Conservation (phyloP, 1,140 invertebrate species). For the Stegodyphus mimosarum region DNA sequence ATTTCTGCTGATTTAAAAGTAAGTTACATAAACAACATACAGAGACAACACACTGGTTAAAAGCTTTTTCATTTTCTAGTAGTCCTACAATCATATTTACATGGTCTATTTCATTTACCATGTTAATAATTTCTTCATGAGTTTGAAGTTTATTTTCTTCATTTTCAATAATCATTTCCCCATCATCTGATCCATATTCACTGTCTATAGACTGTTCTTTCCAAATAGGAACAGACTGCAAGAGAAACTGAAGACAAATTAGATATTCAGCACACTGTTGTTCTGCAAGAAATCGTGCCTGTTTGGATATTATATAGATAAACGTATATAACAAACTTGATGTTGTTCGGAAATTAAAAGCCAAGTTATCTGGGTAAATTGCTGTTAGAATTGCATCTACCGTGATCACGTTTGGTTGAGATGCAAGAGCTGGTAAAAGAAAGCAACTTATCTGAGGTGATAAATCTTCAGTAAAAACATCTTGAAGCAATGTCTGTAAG, state of each 20-base stretch:
- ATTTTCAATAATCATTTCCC: constrained; percentile 33
- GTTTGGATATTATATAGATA: constrained; percentile 41
- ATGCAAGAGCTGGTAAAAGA: constrained; percentile 34
- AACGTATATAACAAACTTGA: constrained; percentile 40
- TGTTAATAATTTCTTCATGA: constrained; percentile 70
- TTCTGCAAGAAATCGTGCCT: constrained; percentile 28
- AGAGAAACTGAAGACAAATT: constrained; percentile 40
- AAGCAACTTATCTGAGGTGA: constrained; percentile 38
- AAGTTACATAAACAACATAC: constrained; percentile 83
- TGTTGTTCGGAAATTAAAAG: constrained; percentile 45
- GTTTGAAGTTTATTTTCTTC: constrained; percentile 18
- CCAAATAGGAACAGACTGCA: constrained; percentile 25
- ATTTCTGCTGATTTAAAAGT: constrained; percentile 67
- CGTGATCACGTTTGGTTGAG: constrained; percentile 10
- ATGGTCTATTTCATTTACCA: constrained; percentile 77
- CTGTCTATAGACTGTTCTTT: neutral
- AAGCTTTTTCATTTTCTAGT: constrained; percentile 53
- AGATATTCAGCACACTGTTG: constrained; percentile 49
- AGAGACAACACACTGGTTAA: constrained; percentile 67
- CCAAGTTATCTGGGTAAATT: constrained; percentile 62
- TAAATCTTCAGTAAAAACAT: constrained; percentile 36
- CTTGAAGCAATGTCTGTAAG: constrained; percentile 68
- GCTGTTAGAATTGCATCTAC: constrained; percentile 51
- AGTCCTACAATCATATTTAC: constrained; percentile 75
- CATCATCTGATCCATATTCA: constrained; percentile 40